Conservation (phyloP, 2,888 invertebrate species). For the Spialia ferax region DNA sequence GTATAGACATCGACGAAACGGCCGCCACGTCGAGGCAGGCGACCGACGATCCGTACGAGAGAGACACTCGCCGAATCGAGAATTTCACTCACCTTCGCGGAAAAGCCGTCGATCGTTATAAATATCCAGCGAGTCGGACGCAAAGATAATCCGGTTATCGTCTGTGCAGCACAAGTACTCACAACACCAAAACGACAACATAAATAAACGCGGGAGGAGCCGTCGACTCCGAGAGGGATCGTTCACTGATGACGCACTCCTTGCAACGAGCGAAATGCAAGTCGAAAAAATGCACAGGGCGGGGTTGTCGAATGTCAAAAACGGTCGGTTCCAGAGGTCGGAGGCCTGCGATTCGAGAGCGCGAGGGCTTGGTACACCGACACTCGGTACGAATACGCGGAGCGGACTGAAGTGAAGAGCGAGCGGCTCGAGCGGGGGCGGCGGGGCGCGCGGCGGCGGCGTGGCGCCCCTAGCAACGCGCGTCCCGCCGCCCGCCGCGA, state of each 20-base stretch:
- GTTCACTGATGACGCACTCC: conserved; percentile 70
- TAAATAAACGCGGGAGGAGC: conserved; percentile 80
- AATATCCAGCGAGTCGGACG: conserved; percentile 81
- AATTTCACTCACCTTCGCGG: conserved; percentile 76
- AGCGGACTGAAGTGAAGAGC: conserved; percentile 65
- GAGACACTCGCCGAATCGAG: conserved; percentile 59
- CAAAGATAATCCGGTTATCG: conserved; percentile 86
- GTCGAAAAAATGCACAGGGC: conserved; percentile 82
- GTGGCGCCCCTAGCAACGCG: conserved; percentile 54
- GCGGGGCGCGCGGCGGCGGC: conserved; percentile 49
- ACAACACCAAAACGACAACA: conserved; percentile 86
- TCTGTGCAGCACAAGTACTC: conserved; percentile 85
- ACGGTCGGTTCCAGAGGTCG: conserved; percentile 82
- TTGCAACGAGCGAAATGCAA: conserved; percentile 79
- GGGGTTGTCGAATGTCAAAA: conserved; percentile 85
- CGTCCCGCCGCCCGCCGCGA: conserved; percentile 45
- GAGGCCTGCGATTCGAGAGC: conserved; percentile 70
- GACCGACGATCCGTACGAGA: conserved; percentile 60
- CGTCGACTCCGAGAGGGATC: conserved; percentile 64
- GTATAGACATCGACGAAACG: conserved; percentile 59
- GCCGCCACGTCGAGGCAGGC: conserved; percentile 77
- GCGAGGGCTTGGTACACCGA: conserved; percentile 60
- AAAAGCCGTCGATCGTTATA: conserved; percentile 74
- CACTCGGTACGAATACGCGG: conserved; percentile 71
- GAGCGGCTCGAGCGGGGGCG: conserved; percentile 48